These are phyloP conservation scores for Parapsyche elsis DNA, from an alignment of 1,140 invertebrate species.

Conservation along the genomic window DNA sequence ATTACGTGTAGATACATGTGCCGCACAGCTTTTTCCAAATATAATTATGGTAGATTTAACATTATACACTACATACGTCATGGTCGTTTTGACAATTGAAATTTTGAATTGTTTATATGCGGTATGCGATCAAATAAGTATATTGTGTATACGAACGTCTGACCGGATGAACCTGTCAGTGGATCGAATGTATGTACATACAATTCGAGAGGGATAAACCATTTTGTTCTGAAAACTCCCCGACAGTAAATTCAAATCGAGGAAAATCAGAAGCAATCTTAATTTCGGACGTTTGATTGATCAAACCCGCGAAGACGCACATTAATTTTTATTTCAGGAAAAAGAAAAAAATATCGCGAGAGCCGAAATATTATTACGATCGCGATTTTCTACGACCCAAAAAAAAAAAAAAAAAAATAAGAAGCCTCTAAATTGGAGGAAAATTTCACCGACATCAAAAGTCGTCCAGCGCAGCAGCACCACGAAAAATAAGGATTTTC, in stretches of 20 bases:
- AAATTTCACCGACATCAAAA: background rate
- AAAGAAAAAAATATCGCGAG: background rate
- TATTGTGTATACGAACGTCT: background rate
- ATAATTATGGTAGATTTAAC: too few relatives aligned
- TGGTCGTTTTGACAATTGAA: too few relatives aligned
- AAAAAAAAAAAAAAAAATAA: background rate
- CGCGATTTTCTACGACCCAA: background rate
- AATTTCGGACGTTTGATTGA: background rate
- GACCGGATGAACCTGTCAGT: conserved; percentile 7
- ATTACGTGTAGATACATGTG: too few relatives aligned
- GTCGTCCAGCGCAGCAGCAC: background rate
- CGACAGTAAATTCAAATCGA: background rate
- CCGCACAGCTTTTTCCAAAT: too few relatives aligned
- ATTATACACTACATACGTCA: too few relatives aligned
- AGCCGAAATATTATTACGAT: background rate
- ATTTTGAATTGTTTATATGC: too few relatives aligned
- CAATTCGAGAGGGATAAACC: background rate
- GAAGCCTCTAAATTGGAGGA: background rate
- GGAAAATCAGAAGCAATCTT: conserved; percentile 1
- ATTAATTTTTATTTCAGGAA: background rate
- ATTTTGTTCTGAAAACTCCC: background rate
- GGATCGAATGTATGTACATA: background rate
- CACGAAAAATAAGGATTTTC: too few relatives aligned
- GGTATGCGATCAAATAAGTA: too few relatives aligned
- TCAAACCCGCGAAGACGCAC: background rate